Conservation (phyloP, 2,113 vertebrate species). For the Xenopus tropicalis region DNA sequence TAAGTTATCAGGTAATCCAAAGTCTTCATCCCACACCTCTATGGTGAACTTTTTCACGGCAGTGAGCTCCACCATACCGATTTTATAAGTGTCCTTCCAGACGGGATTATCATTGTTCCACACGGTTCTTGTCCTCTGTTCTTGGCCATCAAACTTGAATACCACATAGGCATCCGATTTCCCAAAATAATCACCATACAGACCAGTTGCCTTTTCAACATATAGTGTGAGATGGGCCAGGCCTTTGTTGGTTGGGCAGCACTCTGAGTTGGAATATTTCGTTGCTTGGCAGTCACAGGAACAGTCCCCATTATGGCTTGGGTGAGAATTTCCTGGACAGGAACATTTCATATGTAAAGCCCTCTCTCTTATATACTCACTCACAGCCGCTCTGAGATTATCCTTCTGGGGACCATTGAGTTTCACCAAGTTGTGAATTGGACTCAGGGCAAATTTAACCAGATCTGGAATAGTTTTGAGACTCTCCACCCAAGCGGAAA, state of each 20-base stretch:
- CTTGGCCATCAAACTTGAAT: conserved; percentile 48
- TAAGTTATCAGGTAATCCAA: conserved; percentile 65
- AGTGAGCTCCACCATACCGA: conserved; percentile 54
- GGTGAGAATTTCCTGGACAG: conserved; percentile 55
- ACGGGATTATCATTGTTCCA: conserved; percentile 64
- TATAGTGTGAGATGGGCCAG: conserved; percentile 64
- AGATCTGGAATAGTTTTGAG: conserved; percentile 62
- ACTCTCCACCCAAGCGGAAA: conserved; percentile 68
- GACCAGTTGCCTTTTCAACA: conserved; percentile 40
- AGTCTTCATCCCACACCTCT: conserved; percentile 79
- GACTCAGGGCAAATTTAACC: conserved; percentile 67
- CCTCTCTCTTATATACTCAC: conserved; percentile 51
- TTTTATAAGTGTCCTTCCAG: conserved; percentile 58
- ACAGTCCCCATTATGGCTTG: conserved; percentile 58
- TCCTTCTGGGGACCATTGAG: conserved; percentile 19
- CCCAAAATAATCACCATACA: conserved; percentile 66
- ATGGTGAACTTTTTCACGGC: conserved; percentile 49
- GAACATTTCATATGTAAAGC: conserved; percentile 53
- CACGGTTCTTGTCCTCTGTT: conserved; percentile 49
- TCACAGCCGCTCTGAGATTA: conserved; percentile 63
- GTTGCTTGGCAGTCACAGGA: conserved; percentile 68
- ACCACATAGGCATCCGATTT: conserved; percentile 73
- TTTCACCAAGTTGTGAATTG: conserved; percentile 68
- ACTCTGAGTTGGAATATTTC: conserved; percentile 53
- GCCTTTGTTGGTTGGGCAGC: conserved; percentile 69